Evolutionary conservation across 2,113 vertebrate species (phyloP), one percentile per base, ranked within the genome.

Genomic region (Pelobates fuscus): DNA sequence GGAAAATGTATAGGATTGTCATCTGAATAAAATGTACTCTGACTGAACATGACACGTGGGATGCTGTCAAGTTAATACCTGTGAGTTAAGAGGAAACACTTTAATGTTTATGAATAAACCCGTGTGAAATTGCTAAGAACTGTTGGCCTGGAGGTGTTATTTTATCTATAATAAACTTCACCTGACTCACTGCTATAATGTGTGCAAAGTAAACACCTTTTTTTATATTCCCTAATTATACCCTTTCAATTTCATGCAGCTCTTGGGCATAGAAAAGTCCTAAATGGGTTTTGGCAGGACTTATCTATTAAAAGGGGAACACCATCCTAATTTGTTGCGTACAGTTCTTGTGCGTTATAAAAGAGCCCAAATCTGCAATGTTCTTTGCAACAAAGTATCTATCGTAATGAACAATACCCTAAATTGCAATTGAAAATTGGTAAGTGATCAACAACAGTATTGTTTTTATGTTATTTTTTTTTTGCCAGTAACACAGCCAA

Each of bases 1-100:
- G n/a, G n/a, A n/a, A n/a, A n/a, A n/a, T n/a, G 15, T 30, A 61
- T 12, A 58, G 21, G 15, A 59, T n/a, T 69, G n/a, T 69, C 49
- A 26, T 18, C 32, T 37, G 24, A 41, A 71, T 49, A 54, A 71
- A 52, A 32, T 41, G 21, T 2, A 55, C 8, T 23, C 20, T 55
- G 7, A 32, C 60, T 62, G 20, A 71, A 23, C 20, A 61, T 46
- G 70, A 49, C 43, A 63, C 29, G n/a, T 61, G 29, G 70, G 70
- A 58, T 17, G 43, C 70, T 71, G 70, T 32, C 44, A 43, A 23
- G 60, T 71, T 62, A 62, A 71, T 58, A 63, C 70, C 70, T 32
- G 70, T 23, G 43, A 32, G 58, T 49, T 11, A 27, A 52, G 43
- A 24, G 70, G n/a, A 23, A 71, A 62, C 24, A 71, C 25, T 49